Percentiles rank a stretch among this genome's conserved stretches.
These are phyloP conservation scores for Lerema accius DNA, from an alignment of 1,140 invertebrate genomes.

Conservation along the genomic window DNA sequence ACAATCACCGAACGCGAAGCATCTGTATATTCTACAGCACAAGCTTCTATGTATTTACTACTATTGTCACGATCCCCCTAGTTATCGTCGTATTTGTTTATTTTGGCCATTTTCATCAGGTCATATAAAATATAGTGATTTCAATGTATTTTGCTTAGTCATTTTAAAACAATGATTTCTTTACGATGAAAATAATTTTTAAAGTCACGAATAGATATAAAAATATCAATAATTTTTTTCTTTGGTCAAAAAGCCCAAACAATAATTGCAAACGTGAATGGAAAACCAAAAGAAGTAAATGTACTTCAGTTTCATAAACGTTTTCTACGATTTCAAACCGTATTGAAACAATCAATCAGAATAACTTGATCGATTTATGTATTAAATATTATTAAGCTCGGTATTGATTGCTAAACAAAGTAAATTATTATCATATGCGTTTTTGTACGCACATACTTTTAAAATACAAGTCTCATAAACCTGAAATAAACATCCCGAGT, in stretches of 20 bases:
- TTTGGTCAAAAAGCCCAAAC: slow-evolving; percentile 28
- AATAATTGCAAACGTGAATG: slow-evolving; percentile 7
- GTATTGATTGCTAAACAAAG: too few species aligned
- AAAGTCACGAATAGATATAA: slow-evolving; percentile 29
- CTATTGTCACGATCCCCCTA: slow-evolving; percentile 79
- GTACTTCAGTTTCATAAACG: not conserved
- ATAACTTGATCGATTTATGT: too few species aligned
- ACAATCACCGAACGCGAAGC: slow-evolving; percentile 63
- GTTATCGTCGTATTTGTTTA: slow-evolving; percentile 50
- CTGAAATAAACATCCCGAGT: not conserved
- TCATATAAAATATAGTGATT: slow-evolving; percentile 37
- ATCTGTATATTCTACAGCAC: slow-evolving; percentile 67
- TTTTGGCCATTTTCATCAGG: slow-evolving; percentile 32
- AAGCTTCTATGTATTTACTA: slow-evolving; percentile 75
- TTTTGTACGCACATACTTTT: not conserved
- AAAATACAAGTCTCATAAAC: not conserved
- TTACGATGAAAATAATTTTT: slow-evolving; percentile 21
- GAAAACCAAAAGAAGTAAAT: slow-evolving; percentile 2
- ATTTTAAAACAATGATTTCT: slow-evolving; percentile 25
- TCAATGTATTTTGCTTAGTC: slow-evolving; percentile 25
- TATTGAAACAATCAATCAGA: not conserved
- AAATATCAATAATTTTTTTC: slow-evolving; percentile 9
- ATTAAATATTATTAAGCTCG: too few species aligned
- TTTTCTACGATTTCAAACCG: not conserved
- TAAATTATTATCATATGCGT: not conserved